phyloP scores from a whole-genome alignment of 1,140 invertebrate genomes.

The Araneus ventricosus region DNA sequence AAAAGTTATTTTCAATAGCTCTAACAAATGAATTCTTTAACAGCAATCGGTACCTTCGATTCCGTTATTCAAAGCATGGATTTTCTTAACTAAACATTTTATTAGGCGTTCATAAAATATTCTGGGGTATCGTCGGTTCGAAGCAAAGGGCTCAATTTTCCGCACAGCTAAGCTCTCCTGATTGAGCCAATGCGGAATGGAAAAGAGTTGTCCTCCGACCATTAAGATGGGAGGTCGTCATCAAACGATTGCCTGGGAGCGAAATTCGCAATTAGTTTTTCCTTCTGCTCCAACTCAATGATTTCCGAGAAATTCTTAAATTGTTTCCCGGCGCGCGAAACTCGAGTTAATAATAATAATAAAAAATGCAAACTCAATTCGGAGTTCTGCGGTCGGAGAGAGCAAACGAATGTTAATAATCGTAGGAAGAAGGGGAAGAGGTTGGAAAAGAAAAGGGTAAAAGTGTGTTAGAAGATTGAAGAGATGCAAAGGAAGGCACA shows the following conservation, averaged over 20 bases:
- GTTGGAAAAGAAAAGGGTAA: constrained; percentile 58
- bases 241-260: constrained; percentile 48
- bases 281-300: constrained; percentile 54
- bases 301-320: constrained; percentile 34
- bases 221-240: constrained; percentile 34
- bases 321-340: constrained; percentile 41
- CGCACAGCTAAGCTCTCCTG: not conserved
- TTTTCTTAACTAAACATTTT: constrained; percentile 31
- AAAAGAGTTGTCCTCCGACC: constrained; percentile 36
- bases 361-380: constrained; percentile 62
- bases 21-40: too few species aligned
- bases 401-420: constrained; percentile 72
- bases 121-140: not conserved
- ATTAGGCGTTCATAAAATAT: constrained; percentile 13
- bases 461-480: constrained; percentile 51
- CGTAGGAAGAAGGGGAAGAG: not conserved
- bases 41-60: too few species aligned
- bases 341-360: constrained; percentile 58
- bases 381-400: constrained; percentile 56
- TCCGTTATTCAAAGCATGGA: too few species aligned
- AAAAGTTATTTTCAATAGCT: too few species aligned
- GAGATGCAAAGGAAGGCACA: constrained; percentile 33
- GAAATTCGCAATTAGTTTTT: constrained; percentile 70
- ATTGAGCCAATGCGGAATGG: constrained; percentile 10
- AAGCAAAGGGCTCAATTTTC: constrained; percentile 3